Base-by-base conservation (phyloP, 2,888 invertebrate species). In the Junonia oenone region DNA sequence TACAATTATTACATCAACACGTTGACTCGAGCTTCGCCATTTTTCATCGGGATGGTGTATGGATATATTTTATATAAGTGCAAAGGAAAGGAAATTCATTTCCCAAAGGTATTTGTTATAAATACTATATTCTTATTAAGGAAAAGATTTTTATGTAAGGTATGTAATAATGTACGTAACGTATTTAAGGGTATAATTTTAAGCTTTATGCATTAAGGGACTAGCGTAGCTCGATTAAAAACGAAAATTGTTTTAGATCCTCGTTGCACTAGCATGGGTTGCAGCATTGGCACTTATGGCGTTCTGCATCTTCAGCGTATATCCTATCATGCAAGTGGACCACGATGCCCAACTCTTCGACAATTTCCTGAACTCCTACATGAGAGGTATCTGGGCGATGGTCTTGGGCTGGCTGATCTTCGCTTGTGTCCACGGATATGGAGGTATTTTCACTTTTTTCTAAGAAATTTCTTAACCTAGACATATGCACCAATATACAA, bases 381-480 rank as follows among this genome's bases (percentile, higher is more conserved):
- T 82, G 66, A 70, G 89, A 40, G 80, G 88, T 0, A 67, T 69
- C 0, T 91, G 91, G 91, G 80, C 86, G 0, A n/a, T 84, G 8
- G 83, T 78, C 8, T 58, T 91, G 1, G 79, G 83, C 0, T 91
- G 90, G 90, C 65, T 91, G 2, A 73, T 91, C 14, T 77, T 90
- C 31, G 87, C 88, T 0, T 91, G 91, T 52, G 75, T 70, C 0
- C 74, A 78, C 55, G 91, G 90, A 51, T 84, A 84, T 68, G 86
- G 82, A 73, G 86, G 88, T 87, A n/a, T n/a, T n/a, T n/a, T n/a
- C n/a, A n/a, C n/a, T n/a, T n/a, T n/a, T n/a, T n/a, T n/a, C n/a
- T n/a, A n/a, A n/a, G n/a, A n/a, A n/a, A n/a, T n/a, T n/a, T n/a
- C n/a, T n/a, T n/a, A n/a, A n/a, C n/a, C n/a, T n/a, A n/a, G n/a